Evolutionary conservation across 1,140 invertebrate species (phyloP).

Genomic region (Ceratina calcarata): DNA sequence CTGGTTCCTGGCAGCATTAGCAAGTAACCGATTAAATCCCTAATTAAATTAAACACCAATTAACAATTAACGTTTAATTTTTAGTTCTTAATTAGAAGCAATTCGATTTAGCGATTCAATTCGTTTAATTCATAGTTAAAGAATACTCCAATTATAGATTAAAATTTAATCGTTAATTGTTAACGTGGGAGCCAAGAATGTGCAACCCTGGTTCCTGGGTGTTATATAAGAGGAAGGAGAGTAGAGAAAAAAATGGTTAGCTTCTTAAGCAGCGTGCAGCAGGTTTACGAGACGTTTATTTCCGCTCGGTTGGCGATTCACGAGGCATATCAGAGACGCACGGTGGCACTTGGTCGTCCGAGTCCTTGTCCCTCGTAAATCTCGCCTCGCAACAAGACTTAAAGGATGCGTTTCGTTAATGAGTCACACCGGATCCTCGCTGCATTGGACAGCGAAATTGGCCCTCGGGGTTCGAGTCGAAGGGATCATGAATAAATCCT

Average conservation of each 20-base stretch:
- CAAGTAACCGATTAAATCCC: too few relatives aligned
- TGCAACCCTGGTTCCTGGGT: constrained; percentile 18
- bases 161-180: too few relatives aligned
- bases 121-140: too few relatives aligned
- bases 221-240: background rate
- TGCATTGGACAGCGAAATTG: constrained; percentile 37
- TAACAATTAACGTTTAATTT: too few relatives aligned
- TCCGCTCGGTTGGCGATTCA: constrained; percentile 65
- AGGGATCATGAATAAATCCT: constrained; percentile 20
- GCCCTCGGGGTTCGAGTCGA: background rate
- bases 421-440: constrained; percentile 47
- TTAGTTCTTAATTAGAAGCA: too few relatives aligned
- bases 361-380: constrained; percentile 58
- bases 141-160: too few relatives aligned
- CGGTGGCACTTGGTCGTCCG: constrained; percentile 55
- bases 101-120: too few relatives aligned
- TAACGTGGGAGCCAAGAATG: too few relatives aligned
- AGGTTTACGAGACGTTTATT: constrained; percentile 68
- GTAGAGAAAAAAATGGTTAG: background rate
- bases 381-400: constrained; percentile 52
- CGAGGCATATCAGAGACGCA: constrained; percentile 54
- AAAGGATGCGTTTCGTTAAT: constrained; percentile 42
- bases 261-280: constrained; percentile 46
- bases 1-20: too few relatives aligned
- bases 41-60: too few relatives aligned